Evolutionary conservation across 2,797 vertebrate genomes (phyloP), one percentile per base, ranked within the genome.

Genomic region (Lophura swinhoii): DNA sequence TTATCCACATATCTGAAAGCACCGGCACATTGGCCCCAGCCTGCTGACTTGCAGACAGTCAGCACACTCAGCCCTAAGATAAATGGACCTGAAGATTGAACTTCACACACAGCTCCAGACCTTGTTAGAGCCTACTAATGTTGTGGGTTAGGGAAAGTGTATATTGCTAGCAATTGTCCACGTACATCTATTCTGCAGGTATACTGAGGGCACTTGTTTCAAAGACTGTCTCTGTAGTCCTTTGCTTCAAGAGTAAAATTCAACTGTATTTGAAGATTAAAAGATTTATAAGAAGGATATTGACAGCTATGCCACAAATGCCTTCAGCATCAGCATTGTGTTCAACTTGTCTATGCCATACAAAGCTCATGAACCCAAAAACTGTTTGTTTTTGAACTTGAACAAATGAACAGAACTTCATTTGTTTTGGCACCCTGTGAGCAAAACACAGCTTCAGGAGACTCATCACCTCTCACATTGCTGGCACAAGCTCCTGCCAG

Each of bases 401-500:
- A 44, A 44, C 43, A 44, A 44, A 44, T 44, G 43, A 44, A 44
- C 17, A 95, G 59, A 86, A 81, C 33, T 3, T 53, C 49, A 86
- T 89, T 82, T 88, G 26, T 35, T 91, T 87, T 88, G 91, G 90
- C 76, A 91, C 51, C n/a, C 41, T 70, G 9, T 56, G 39, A 89
- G n/a, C 69, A 51, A 78, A 92, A 91, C 58, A 3, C 26, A 56
- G 59, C 43, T 94, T 91, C 70, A 94, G 39, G n/a, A 95, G 33
- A 12, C 49, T 95, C 79, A 72, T 80, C 78, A 80, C 76, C 76
- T 94, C 87, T 94, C 87, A 71, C 22, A 2, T 83, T 0, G 0
- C 37, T 95, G 92, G 88, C 92, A 95, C 44, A 85, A 87, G 29
- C 37, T 85, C 8, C 39, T 95, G 81, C 88, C 88, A 94, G 78